These are phyloP conservation scores for Microtus richardsoni DNA, from an alignment of 2,113 vertebrate species.

Conservation along the genomic window DNA sequence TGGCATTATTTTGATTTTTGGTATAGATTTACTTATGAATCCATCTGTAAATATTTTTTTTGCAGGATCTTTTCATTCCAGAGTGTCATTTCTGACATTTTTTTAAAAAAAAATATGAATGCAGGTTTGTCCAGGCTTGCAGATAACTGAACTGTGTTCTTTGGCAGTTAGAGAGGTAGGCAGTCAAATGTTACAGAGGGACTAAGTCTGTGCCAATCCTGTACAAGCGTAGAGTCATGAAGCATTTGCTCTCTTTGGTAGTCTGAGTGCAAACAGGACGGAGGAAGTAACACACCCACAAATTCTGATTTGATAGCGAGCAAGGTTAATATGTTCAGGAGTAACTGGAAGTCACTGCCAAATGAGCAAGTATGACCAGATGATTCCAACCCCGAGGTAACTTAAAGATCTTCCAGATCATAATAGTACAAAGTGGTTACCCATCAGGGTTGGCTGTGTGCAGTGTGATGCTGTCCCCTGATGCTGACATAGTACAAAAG, in stretches of 20 bases:
- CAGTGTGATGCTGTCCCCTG: background rate
- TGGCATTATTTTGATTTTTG: background rate
- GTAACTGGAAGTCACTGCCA: background rate
- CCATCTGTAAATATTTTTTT: background rate
- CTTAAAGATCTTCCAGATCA: background rate
- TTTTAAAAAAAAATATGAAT: background rate
- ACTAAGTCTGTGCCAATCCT: background rate
- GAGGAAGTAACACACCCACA: background rate
- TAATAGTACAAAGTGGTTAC: background rate
- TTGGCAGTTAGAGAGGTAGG: background rate
- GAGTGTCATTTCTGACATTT: background rate
- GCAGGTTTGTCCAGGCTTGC: constrained; percentile 2
- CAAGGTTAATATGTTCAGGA: background rate
- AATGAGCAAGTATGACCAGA: no score
- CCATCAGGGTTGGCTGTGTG: no score
- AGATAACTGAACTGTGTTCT: background rate
- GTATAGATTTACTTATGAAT: background rate
- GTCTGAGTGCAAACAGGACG: background rate
- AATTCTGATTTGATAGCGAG: background rate
- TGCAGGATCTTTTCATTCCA: background rate
- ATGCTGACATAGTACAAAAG: background rate
- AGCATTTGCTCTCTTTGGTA: background rate
- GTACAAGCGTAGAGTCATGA: background rate
- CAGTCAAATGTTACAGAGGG: background rate
- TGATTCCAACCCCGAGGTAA: background rate